phyloP scores from a whole-genome alignment of 2,797 vertebrate species.

The Morus bassanus region DNA sequence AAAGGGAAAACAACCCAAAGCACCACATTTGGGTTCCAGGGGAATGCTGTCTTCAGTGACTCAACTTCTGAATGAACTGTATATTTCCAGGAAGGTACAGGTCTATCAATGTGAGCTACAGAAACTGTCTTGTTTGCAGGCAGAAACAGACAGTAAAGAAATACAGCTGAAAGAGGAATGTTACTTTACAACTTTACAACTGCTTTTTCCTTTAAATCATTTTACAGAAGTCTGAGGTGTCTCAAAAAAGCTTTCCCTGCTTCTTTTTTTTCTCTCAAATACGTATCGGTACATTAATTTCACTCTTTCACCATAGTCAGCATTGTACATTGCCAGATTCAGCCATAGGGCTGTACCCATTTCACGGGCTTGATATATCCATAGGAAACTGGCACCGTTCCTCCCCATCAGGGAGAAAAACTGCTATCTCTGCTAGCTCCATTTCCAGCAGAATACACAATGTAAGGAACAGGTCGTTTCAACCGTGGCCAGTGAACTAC shows the following conservation, averaged over 20 bases:
- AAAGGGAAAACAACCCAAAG: neutral
- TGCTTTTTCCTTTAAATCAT: neutral
- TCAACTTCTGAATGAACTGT: neutral
- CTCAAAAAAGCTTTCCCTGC: neutral
- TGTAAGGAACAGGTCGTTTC: accelerated
- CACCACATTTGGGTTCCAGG: neutral
- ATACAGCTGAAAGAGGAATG: neutral
- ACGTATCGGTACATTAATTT: accelerated
- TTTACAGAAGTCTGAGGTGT: neutral
- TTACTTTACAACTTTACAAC: neutral
- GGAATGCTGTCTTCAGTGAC: neutral
- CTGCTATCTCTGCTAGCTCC: neutral
- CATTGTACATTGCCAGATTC: neutral
- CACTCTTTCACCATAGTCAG: neutral
- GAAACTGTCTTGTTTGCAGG: neutral
- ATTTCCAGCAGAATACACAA: neutral
- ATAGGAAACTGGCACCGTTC: neutral
- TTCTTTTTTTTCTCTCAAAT: neutral
- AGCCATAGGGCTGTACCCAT: neutral
- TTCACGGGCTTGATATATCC: neutral
- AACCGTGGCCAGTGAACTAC: neutral
- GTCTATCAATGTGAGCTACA: neutral
- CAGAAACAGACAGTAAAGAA: neutral
- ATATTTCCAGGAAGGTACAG: neutral
- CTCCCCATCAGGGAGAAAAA: neutral